Percentiles rank a stretch among this genome's conserved stretches.
Conservation (phyloP, 2,888 invertebrate genomes). For the Drosophila recens region DNA sequence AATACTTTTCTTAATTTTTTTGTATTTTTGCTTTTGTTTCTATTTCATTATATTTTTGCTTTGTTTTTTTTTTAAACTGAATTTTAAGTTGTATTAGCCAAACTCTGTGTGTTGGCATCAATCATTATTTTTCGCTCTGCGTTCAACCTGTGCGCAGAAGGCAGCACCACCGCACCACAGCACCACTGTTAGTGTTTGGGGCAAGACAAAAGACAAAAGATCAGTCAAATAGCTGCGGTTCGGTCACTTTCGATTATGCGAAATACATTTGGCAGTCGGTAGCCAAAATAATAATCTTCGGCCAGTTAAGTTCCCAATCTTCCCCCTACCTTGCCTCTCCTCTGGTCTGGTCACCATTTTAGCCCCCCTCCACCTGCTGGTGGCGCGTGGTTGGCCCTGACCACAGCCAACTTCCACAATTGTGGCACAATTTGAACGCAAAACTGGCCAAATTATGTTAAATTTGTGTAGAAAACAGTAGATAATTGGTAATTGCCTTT, state of each 20-base stretch:
- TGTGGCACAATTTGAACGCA: conserved; percentile 80
- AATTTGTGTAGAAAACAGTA: conserved; percentile 82
- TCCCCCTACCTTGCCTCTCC: not conserved
- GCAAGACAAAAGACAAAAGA: conserved; percentile 57
- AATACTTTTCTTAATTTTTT: conserved; percentile 11
- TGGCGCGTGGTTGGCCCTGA: conserved; percentile 74
- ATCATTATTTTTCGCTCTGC: conserved; percentile 57
- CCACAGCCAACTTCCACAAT: conserved; percentile 81
- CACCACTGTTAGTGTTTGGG: conserved; percentile 24
- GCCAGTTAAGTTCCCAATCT: conserved; percentile 15
- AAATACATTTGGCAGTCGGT: conserved; percentile 76
- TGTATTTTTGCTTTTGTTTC: conserved; percentile 51
- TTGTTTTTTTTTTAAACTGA: conserved; percentile 68
- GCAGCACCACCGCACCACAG: conserved; percentile 29
- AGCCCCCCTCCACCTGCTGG: conserved; percentile 2
- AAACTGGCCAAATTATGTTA: conserved; percentile 82
- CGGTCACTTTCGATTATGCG: conserved; percentile 80
- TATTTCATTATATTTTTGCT: conserved; percentile 46
- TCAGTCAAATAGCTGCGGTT: conserved; percentile 74
- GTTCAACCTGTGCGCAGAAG: conserved; percentile 71
- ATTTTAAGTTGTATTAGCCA: conserved; percentile 75
- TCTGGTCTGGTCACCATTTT: not conserved
- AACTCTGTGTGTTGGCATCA: conserved; percentile 74
- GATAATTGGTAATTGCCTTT: conserved; percentile 82
- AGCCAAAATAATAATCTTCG: conserved; percentile 79